Conservation (phyloP, 2,113 vertebrate genomes). For the Danio rerio region GRCz12tu NC_133182.1:30535001-30535500, state of each 20-base stretch:
- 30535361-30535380: constrained; percentile 69
- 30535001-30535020: constrained; percentile 20
- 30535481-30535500: constrained; percentile 97
- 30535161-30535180: constrained; percentile 58
- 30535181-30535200: constrained; percentile 59
- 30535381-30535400: constrained; percentile 94
- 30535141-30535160: constrained; percentile 58
- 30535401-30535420: constrained; percentile 95
- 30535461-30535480: constrained; percentile 93
- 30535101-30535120: not conserved
- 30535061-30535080: not conserved
- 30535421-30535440: constrained; percentile 96
- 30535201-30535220: constrained; percentile 73
- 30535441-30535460: constrained; percentile 91
- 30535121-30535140: constrained; percentile 39
- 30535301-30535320: constrained; percentile 59
- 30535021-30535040: not conserved
- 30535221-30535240: constrained; percentile 66
- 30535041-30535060: not conserved
- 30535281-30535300: constrained; percentile 63
- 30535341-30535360: constrained; percentile 51
- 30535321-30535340: constrained; percentile 68
- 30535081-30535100: not conserved
- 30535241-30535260: constrained; percentile 68
- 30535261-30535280: constrained; percentile 54